Evolutionary conservation across 2,888 invertebrate genomes (phyloP).

Genomic region (Xanthia icteritia): DNA sequence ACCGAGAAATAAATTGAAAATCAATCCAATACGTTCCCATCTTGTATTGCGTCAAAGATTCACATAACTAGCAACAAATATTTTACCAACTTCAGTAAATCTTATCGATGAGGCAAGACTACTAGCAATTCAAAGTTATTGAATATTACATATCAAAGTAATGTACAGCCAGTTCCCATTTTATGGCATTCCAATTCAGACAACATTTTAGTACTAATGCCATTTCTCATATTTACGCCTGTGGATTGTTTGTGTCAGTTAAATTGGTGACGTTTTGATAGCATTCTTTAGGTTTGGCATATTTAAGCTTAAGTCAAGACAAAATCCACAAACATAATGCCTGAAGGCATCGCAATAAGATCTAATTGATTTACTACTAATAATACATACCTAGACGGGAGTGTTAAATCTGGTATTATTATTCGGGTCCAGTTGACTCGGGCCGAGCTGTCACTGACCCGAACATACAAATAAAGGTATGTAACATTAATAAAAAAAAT

Average conservation of each 20-base stretch:
- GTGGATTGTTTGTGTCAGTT: constrained; percentile 46
- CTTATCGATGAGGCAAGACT: constrained; percentile 48
- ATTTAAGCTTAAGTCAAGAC: constrained; percentile 16
- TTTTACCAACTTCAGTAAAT: constrained; percentile 41
- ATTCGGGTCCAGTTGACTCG: too few relatives aligned
- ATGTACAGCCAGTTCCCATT: constrained; percentile 30
- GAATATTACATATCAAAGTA: constrained; percentile 55
- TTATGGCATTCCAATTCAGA: constrained; percentile 43
- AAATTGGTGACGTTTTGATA: constrained; percentile 46
- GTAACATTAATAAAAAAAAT: not conserved
- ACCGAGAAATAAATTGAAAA: constrained; percentile 70
- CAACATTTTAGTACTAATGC: constrained; percentile 30
- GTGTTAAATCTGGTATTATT: too few relatives aligned
- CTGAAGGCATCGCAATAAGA: not conserved
- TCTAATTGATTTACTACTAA: not conserved
- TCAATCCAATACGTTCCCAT: constrained; percentile 63
- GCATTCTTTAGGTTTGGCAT: constrained; percentile 23
- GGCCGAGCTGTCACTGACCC: too few relatives aligned
- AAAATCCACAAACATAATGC: constrained; percentile 13
- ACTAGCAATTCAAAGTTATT: constrained; percentile 48
- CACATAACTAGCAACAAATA: constrained; percentile 44
- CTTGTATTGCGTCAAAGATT: constrained; percentile 64
- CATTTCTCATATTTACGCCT: constrained; percentile 31
- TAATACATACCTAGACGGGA: too few relatives aligned
- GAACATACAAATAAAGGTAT: not conserved